These are phyloP conservation scores for Drosophila cognata DNA, from an alignment of 2,888 invertebrate species.

Conservation along the genomic window DNA sequence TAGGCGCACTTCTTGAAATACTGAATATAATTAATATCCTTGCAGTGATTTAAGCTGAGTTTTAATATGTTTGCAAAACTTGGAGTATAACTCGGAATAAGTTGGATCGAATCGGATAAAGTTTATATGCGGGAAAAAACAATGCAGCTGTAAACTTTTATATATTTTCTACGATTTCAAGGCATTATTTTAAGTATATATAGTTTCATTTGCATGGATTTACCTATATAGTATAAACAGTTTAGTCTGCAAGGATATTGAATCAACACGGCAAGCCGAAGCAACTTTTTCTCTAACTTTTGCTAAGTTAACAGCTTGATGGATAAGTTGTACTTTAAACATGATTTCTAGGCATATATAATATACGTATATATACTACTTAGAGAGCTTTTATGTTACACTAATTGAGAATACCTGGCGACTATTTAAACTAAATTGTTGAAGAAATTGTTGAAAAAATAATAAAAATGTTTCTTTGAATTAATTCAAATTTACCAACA, in stretches of 20 bases:
- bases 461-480: conserved; percentile 18
- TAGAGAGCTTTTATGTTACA: conserved; percentile 14
- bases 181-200: neutral
- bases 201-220: no score
- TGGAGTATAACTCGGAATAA: neutral
- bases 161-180: neutral
- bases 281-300: neutral
- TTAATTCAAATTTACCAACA: conserved; percentile 53
- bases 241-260: conserved; percentile 9
- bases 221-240: fast-evolving
- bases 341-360: conserved; percentile 11
- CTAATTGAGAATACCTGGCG: conserved; percentile 21
- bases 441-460: conserved; percentile 13
- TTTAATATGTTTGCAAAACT: neutral
- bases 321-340: conserved; percentile 5
- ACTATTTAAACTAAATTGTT: conserved; percentile 15
- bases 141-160: no score
- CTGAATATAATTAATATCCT: neutral
- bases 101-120: neutral
- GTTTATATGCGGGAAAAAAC: neutral
- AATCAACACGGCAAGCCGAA: conserved; percentile 3
- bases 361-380: conserved; percentile 24
- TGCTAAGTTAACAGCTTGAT: conserved; percentile 2
- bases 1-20: neutral
- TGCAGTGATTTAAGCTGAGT: neutral